A percentile compares a stretch with the other conserved stretches of the same genome.
Conservation (phyloP, 2,113 vertebrate genomes). For the Pseudorhombus dupliciocellatus region DNA sequence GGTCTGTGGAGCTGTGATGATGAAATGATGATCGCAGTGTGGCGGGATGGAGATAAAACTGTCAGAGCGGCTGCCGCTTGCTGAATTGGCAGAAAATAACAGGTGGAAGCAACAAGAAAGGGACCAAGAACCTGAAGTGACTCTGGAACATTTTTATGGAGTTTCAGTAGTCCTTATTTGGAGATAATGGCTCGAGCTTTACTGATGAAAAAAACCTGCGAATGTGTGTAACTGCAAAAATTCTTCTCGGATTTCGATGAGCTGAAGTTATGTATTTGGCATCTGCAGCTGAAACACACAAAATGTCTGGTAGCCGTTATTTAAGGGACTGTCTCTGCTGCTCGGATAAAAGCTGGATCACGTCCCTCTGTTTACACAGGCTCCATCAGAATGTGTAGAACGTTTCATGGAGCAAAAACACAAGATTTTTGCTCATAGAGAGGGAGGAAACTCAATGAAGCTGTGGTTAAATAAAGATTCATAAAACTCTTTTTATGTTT, state of each 20-base stretch:
- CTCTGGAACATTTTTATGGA: conserved; percentile 47
- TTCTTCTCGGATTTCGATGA: too few relatives aligned
- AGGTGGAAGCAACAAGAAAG: background rate
- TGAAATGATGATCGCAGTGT: conserved; percentile 53
- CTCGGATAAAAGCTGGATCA: too few relatives aligned
- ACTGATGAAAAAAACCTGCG: too few relatives aligned
- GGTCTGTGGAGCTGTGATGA: conserved; percentile 54
- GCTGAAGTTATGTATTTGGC: background rate
- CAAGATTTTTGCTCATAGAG: background rate
- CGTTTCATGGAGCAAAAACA: conserved; percentile 7
- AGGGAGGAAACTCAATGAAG: background rate
- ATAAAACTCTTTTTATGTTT: background rate
- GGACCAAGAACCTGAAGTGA: conserved; percentile 33
- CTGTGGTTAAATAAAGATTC: background rate
- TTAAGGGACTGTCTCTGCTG: too few relatives aligned
- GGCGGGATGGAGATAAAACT: conserved; percentile 60
- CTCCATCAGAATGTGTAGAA: background rate
- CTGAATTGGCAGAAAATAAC: conserved; percentile 62
- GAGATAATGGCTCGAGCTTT: conserved; percentile 5
- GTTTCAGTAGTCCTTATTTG: conserved; percentile 33
- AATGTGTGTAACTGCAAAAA: too few relatives aligned
- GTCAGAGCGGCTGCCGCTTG: conserved; percentile 61
- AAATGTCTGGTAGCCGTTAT: background rate
- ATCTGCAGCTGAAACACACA: background rate
- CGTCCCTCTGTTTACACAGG: too few relatives aligned